Percentiles rank a stretch among this genome's conserved stretches.
These are phyloP conservation scores for Heliconius hortense DNA, from an alignment of 2,888 invertebrate species.

Conservation along the genomic window DNA sequence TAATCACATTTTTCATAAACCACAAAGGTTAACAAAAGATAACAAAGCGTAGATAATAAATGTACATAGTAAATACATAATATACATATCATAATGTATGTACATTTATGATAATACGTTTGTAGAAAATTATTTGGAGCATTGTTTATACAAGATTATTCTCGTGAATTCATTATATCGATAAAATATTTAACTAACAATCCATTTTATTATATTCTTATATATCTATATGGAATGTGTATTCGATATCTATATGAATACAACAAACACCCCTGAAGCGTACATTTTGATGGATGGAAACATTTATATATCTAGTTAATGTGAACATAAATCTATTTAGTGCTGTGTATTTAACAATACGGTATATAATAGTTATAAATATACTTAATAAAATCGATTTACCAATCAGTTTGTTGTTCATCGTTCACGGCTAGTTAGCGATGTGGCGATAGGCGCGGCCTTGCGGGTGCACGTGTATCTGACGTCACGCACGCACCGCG, in stretches of 20 bases:
- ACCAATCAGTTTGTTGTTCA: constrained; percentile 36
- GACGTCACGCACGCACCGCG: constrained; percentile 72
- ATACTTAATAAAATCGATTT: constrained; percentile 29
- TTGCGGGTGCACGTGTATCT: constrained; percentile 58
- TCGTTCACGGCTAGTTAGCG: constrained; percentile 50
- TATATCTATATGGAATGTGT: background rate
- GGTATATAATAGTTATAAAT: background rate
- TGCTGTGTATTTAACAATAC: background rate
- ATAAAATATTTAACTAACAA: background rate
- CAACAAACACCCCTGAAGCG: background rate
- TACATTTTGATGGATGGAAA: background rate
- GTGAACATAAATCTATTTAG: background rate
- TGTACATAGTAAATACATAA: background rate
- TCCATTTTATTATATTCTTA: background rate
- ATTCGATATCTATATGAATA: background rate
- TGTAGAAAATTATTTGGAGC: constrained; percentile 8
- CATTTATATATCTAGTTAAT: no score
- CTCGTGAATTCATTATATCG: background rate
- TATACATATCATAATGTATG: background rate
- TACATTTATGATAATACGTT: constrained; percentile 12
- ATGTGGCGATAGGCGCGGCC: constrained; percentile 62
- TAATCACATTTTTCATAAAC: constrained; percentile 5
- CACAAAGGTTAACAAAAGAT: constrained; percentile 14
- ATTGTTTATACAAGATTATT: constrained; percentile 1
- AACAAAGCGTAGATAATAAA: constrained; percentile 10